Percentiles rank a stretch among this genome's conserved stretches.
phyloP scores from a whole-genome alignment of 1,140 invertebrate genomes.

The Solenopsis invicta region DNA sequence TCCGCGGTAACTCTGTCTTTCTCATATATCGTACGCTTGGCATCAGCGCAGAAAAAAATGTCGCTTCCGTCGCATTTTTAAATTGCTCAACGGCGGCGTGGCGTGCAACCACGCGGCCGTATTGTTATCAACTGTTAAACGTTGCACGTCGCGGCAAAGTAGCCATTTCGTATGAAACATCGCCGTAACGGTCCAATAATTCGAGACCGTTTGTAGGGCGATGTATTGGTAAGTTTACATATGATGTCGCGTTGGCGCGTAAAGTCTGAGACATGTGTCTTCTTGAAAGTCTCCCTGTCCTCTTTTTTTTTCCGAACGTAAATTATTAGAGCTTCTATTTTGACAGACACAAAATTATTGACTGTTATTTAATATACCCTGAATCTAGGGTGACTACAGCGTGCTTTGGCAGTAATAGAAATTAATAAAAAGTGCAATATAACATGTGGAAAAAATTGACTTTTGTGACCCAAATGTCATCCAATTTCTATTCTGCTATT shows the following conservation, averaged over 20 bases:
- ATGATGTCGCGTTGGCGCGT: neutral
- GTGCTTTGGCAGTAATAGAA: neutral
- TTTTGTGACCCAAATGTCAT: neutral
- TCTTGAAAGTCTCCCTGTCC: neutral
- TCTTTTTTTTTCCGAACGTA: neutral
- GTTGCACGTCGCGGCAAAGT: neutral
- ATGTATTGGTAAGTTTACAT: conserved; percentile 24
- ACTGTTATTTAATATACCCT: neutral
- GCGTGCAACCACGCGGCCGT: neutral
- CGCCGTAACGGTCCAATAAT: neutral
- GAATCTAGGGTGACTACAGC: neutral
- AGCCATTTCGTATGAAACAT: neutral
- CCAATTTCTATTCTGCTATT: neutral
- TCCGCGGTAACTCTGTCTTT: neutral
- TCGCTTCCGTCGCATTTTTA: conserved; percentile 7
- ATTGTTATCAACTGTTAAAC: conserved; percentile 42
- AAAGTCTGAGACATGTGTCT: conserved; percentile 5
- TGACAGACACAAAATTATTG: neutral
- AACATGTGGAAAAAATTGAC: neutral
- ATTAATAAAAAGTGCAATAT: no score
- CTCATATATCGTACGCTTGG: neutral
- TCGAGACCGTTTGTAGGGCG: neutral
- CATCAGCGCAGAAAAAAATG: neutral
- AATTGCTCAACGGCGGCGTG: neutral
- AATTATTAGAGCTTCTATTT: neutral